Evolutionary conservation across 1,140 invertebrate genomes (phyloP), one percentile per base, ranked within the genome.

Genomic region (Maniola jurtina): DNA sequence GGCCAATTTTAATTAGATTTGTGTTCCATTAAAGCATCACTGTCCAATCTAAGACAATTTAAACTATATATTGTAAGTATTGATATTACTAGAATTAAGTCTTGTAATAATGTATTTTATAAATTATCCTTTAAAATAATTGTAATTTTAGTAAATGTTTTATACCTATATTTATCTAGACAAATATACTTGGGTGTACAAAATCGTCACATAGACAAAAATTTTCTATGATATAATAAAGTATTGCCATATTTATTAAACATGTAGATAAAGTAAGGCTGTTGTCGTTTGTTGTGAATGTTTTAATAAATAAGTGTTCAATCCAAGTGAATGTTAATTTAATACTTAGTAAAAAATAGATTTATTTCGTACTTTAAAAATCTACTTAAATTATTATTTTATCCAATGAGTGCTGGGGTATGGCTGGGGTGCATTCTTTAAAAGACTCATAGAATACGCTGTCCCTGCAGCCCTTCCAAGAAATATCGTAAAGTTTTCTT

Each of bases 231-330:
- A 60, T 61, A 61, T 25, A 52, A 38, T 61, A 61, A 48, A 35
- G 57, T 67, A 58, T 70, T 72, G 68, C 67, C 62, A 70, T 72
- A 72, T 64, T 65, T 55, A 71, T 71, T 56, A 35, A 45, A 40
- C 42, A 45, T 71, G 35, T 75, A 68, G 55, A 34, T 35, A 58
- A 36, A 54, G 25, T 57, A 64, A 47, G 48, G 66, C 56, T 64
- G 56, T 62, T 68, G 48, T 63, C 38, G 61, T 64, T 61, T 10
- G 47, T 59, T 4, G 64, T 59, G 16, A 52, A 9, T 57, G 36
- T 57, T 57, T 8, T 45, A 45, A 45, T 45, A 45, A 45, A 45
- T 45, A 45, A 56, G 38, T 60, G 15, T 60, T 54, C 10, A 34
- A 25, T 52, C 48, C 15, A 25, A 52, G 48, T 9, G 15, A 52